Conservation (phyloP, 2,113 vertebrate species). For the Melanocharis versteri region DNA sequence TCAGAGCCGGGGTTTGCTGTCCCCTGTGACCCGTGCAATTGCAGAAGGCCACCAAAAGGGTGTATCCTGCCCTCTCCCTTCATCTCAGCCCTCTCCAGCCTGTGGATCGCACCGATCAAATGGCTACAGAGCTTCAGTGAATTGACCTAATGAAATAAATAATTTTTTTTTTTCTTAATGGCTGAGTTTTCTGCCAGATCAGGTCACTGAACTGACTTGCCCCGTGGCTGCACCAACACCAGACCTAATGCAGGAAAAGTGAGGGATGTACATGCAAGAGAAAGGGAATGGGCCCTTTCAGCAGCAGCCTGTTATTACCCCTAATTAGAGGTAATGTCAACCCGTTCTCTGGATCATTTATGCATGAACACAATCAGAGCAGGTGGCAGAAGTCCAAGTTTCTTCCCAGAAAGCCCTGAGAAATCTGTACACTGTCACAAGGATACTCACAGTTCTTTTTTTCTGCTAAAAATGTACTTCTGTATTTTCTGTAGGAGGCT, state of each 20-base stretch:
- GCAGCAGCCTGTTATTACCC: conserved; percentile 32
- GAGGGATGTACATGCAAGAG: neutral
- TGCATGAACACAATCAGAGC: conserved; percentile 45
- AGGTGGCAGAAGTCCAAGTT: conserved; percentile 46
- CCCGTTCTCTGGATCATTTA: conserved; percentile 50
- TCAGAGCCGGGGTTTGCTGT: neutral
- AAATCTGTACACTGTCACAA: conserved; percentile 9
- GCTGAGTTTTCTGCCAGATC: neutral
- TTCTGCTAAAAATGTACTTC: conserved; percentile 21
- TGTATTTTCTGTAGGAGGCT: conserved; percentile 22
- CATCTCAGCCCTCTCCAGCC: neutral
- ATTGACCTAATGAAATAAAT: neutral
- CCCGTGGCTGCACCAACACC: neutral
- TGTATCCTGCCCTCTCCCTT: conserved; percentile 49
- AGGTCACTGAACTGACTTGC: neutral
- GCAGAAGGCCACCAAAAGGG: conserved; percentile 46
- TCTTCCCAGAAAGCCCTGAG: conserved; percentile 18
- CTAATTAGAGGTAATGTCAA: conserved; percentile 51
- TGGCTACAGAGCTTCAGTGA: neutral
- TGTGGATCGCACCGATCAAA: neutral
- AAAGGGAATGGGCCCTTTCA: neutral
- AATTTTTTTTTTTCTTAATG: neutral
- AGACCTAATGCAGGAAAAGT: neutral
- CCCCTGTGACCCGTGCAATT: conserved; percentile 17
- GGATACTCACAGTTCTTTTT: neutral